phyloP scores from a whole-genome alignment of 1,140 invertebrate genomes.

The Uloborus diversus region DNA sequence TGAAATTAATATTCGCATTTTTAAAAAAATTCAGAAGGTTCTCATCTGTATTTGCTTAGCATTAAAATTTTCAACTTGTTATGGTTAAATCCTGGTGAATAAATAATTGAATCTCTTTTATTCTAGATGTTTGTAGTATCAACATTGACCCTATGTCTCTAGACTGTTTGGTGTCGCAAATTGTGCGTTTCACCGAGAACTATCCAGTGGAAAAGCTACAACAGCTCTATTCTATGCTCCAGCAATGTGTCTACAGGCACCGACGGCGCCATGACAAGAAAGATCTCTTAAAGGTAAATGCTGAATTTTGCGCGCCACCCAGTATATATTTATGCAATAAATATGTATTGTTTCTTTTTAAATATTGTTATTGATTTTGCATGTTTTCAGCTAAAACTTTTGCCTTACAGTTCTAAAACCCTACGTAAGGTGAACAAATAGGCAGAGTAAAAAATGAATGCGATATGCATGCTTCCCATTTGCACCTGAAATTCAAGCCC shows the following conservation, averaged over 20 bases:
- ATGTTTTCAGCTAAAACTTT: background rate
- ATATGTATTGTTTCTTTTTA: background rate
- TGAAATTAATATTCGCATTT: no score
- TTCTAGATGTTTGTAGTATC: conserved; percentile 4
- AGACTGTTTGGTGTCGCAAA: conserved; percentile 59
- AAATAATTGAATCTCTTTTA: background rate
- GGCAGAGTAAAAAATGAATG: background rate
- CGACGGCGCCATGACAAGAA: conserved; percentile 62
- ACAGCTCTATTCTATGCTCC: conserved; percentile 64
- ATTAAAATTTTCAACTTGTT: background rate
- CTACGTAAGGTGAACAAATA: background rate
- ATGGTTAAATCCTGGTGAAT: background rate
- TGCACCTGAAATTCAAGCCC: no score
- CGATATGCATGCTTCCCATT: background rate
- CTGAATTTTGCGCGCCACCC: background rate
- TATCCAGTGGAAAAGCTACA: conserved; percentile 63
- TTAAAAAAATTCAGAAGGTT: no score
- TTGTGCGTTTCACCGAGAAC: conserved; percentile 62
- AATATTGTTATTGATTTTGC: background rate
- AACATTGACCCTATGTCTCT: conserved; percentile 56
- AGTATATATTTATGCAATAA: background rate
- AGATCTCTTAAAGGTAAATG: conserved; percentile 60
- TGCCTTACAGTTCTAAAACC: background rate
- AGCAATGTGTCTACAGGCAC: conserved; percentile 63
- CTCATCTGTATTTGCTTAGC: no score